Conservation (phyloP, 1,140 invertebrate species). For the Rhopalosiphum maidis region DNA sequence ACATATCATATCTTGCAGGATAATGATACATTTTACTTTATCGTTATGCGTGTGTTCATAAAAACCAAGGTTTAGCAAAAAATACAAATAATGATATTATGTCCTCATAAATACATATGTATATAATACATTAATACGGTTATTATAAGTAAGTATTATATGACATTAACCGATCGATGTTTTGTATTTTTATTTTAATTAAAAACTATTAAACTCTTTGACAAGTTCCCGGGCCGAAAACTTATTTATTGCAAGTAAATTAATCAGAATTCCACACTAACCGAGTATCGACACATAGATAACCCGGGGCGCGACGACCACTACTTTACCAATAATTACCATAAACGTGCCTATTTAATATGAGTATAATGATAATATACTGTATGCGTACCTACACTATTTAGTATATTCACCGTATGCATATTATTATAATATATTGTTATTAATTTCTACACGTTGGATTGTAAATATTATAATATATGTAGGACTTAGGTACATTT, state of each 20-base stretch:
- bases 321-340: background rate
- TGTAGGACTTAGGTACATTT: background rate
- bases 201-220: conserved; percentile 18
- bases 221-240: background rate
- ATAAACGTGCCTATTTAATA: background rate
- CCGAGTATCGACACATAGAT: background rate
- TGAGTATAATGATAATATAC: background rate
- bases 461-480: conserved; percentile 17
- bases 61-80: background rate
- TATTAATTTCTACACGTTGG: background rate
- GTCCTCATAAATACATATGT: background rate
- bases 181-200: background rate
- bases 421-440: background rate
- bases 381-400: background rate
- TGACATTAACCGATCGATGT: background rate
- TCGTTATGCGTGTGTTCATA: background rate
- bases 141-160: background rate
- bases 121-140: too few relatives aligned
- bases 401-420: background rate
- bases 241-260: conserved; percentile 15
- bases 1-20: background rate
- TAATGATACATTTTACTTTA: background rate
- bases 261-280: background rate
- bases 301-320: background rate
- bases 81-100: background rate